Evolutionary conservation across 2,113 vertebrate genomes (phyloP).

Genomic region (Poicephalus meyeri): DNA sequence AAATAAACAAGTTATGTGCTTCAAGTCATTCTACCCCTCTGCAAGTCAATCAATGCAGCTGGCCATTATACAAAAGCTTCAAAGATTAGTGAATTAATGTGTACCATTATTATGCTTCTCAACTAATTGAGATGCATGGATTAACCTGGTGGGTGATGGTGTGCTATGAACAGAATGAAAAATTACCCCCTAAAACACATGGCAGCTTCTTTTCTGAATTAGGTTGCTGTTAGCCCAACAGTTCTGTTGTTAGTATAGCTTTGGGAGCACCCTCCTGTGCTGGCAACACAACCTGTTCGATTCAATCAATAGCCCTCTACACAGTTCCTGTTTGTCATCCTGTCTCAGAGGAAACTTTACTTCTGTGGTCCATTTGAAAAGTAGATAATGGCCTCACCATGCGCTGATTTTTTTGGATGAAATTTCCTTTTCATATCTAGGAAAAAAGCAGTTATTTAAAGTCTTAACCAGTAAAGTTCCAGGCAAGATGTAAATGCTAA

Average conservation of each 20-base stretch:
- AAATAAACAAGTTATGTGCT: neutral
- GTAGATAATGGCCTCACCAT: neutral
- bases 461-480: neutral
- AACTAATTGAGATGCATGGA: neutral
- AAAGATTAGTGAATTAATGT: neutral
- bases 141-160: neutral
- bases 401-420: neutral
- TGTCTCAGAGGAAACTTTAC: neutral
- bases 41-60: neutral
- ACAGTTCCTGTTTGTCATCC: neutral
- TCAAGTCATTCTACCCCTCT: neutral
- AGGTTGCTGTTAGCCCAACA: neutral
- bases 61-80: neutral
- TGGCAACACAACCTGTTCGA: neutral
- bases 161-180: neutral
- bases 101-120: neutral
- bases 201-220: neutral
- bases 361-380: neutral
- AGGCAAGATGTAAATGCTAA: neutral
- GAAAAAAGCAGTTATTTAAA: neutral
- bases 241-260: neutral
- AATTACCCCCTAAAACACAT: accelerated
- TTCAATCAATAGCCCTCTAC: neutral
- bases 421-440: neutral
- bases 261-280: neutral